Base-by-base conservation (phyloP, 2,888 invertebrate species). In the Matsumyia berberina region DNA sequence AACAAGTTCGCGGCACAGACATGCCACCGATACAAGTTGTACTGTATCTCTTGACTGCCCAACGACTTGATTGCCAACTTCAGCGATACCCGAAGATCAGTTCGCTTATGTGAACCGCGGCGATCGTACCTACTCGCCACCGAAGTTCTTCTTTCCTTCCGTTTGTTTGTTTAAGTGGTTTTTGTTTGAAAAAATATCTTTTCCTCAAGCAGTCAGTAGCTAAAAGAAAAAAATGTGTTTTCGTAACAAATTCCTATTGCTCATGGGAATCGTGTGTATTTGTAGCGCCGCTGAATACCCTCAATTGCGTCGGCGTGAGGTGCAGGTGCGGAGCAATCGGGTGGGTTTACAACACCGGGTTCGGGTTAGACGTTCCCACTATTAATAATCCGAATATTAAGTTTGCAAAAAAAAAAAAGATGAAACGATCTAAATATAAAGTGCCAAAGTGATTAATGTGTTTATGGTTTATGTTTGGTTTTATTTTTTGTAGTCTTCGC, bases 381-480 rank as follows among this genome's bases (percentile, higher is more conserved):
- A 33, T 53, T 44, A 31, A 57, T n/a, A 17, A 60, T 24, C n/a
- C 44, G 44, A 44, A 53, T 24, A 39, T 8, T 51, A 29, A 24
- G 15, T 55, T 53, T 51, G 57, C 29, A 29, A 29, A 31, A 42
- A 53, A 42, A 62, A 17, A 49, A 15, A 12, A 42, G 57, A n/a
- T n/a, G n/a, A n/a, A 57, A 62, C 24, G 35, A 49, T 53, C 78
- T 81, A 74, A 64, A 72, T 64, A 33, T 69, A 73, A 12, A 62
- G 72, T 42, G 62, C n/a, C 49, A 57, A 62, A 70, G 69, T 70
- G 62, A 76, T 64, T 81, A 64, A 76, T 70, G 64, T 81, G 53
- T 35, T 24, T 39, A n/a, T n/a, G 42, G 29, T 37, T 15, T 55
- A 19, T 12, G 12, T 33, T 74, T 31, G 64, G 39, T 33, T 73